These are phyloP conservation scores for Ardeotis arabs DNA, from an alignment of 2,113 vertebrate genomes.

Conservation along the genomic window DNA sequence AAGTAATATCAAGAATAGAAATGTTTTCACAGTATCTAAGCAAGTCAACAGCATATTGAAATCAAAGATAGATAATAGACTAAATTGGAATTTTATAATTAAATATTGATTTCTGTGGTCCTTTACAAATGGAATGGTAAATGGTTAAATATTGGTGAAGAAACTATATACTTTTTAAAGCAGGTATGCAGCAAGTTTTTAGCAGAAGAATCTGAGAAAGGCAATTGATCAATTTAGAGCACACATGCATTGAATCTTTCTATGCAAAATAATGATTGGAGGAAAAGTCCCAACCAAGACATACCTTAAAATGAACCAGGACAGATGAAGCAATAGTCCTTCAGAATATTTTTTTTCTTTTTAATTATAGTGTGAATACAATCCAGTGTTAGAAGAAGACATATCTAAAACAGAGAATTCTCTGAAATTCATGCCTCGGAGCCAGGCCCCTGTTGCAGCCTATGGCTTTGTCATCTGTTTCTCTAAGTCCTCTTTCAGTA, in stretches of 20 bases:
- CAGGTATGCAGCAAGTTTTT: background rate
- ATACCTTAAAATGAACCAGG: background rate
- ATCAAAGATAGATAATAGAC: background rate
- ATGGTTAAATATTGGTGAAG: background rate
- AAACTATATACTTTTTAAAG: background rate
- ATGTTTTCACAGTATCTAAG: background rate
- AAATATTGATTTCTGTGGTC: background rate
- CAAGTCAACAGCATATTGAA: background rate
- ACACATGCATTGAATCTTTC: background rate
- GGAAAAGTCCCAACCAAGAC: background rate
- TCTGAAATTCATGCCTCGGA: background rate
- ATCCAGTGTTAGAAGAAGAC: background rate
- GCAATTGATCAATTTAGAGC: background rate
- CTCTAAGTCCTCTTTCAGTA: background rate
- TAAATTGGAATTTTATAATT: background rate
- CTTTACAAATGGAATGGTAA: background rate
- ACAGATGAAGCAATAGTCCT: background rate
- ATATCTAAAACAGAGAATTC: background rate
- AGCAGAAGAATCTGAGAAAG: background rate
- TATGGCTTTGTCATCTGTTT: background rate
- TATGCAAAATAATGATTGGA: background rate
- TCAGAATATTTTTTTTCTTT: background rate
- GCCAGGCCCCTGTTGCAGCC: background rate
- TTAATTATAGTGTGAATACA: background rate
- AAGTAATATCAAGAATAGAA: background rate